These are phyloP conservation scores for Probosciger aterrimus DNA, from an alignment of 2,113 vertebrate genomes.

Conservation along the genomic window DNA sequence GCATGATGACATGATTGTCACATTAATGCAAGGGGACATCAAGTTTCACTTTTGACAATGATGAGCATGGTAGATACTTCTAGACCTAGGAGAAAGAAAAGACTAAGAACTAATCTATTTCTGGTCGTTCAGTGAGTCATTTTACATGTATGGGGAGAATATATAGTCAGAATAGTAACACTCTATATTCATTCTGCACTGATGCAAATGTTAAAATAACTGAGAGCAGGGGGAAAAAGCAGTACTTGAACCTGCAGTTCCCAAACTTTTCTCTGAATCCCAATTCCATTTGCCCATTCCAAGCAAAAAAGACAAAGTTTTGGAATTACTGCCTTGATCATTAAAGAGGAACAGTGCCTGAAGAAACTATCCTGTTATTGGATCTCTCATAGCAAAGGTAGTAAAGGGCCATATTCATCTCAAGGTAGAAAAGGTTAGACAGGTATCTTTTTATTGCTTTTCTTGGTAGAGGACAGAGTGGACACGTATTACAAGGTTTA, in stretches of 20 bases:
- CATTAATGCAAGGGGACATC: not conserved
- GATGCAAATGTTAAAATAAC: not conserved
- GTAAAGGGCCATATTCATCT: not conserved
- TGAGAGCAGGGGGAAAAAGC: not conserved
- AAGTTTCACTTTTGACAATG: not conserved
- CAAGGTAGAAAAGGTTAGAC: not conserved
- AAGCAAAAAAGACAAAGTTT: not conserved
- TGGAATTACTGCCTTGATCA: not conserved
- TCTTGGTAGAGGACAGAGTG: not conserved
- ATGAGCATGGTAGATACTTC: not conserved
- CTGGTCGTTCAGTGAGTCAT: not conserved
- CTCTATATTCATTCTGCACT: not conserved
- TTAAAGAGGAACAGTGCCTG: not conserved
- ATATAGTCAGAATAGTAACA: not conserved
- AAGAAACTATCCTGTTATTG: not conserved
- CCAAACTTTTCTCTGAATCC: not conserved
- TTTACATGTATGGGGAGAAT: not conserved
- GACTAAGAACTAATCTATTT: not conserved
- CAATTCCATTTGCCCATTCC: not conserved
- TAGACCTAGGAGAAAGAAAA: not conserved
- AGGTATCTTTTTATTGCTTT: slow-evolving; percentile 15
- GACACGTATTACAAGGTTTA: not conserved
- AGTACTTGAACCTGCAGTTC: not conserved
- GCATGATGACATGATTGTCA: not conserved
- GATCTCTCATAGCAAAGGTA: not conserved